phyloP scores from a whole-genome alignment of 1,140 invertebrate species.

The Lepeophtheirus salmonis region DNA sequence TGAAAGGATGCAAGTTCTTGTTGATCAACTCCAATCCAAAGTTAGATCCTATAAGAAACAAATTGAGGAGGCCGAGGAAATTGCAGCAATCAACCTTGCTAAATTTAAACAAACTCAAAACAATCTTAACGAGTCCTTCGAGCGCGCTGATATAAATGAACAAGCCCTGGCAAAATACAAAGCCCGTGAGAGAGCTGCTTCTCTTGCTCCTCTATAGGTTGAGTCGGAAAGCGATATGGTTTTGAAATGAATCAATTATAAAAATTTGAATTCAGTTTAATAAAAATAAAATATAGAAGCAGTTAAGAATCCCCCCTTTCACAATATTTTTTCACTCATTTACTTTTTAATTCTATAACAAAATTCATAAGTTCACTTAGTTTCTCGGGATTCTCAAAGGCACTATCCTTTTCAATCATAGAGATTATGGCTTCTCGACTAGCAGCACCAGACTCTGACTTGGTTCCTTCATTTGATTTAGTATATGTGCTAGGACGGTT shows the following conservation, averaged over 20 bases:
- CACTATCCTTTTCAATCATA: background rate
- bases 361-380: background rate
- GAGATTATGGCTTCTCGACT: background rate
- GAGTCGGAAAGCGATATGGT: background rate
- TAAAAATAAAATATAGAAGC: too few species aligned
- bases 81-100: constrained; percentile 39
- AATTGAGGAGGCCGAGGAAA: constrained; percentile 41
- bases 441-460: background rate
- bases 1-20: constrained; percentile 36
- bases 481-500: background rate
- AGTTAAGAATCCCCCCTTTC: too few species aligned
- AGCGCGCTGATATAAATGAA: constrained; percentile 89
- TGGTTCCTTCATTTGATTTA: background rate
- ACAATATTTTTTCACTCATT: too few species aligned
- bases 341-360: background rate
- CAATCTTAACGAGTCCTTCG: constrained; percentile 73
- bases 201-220: constrained; percentile 38
- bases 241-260: background rate
- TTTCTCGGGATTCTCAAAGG: background rate
- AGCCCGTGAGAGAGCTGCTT: constrained; percentile 77
- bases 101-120: constrained; percentile 38
- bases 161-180: constrained; percentile 93
- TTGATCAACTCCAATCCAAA: constrained; percentile 41
- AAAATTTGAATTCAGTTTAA: background rate
- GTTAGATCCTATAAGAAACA: constrained; percentile 41